These are phyloP conservation scores for Capra hircus DNA, from an alignment of 2,113 vertebrate species.

Conservation along the genomic window DNA sequence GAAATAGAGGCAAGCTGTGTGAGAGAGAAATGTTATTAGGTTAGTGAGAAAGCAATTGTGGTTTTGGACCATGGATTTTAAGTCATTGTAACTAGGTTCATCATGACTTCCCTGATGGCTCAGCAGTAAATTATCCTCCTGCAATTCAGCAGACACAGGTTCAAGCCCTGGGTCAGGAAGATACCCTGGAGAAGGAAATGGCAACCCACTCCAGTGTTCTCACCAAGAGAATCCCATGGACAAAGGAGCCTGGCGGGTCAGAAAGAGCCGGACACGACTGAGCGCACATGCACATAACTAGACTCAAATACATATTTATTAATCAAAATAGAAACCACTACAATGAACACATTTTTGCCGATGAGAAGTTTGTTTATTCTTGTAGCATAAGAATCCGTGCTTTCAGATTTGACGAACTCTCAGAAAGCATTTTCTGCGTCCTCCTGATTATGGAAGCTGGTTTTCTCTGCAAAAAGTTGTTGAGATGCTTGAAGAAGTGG, in stretches of 20 bases:
- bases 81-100: not conserved
- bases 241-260: not conserved
- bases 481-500: not conserved
- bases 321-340: not conserved
- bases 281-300: not conserved
- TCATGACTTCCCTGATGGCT: not conserved
- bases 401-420: not conserved
- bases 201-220: not conserved
- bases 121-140: not conserved
- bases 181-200: not conserved
- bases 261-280: not conserved
- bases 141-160: not conserved
- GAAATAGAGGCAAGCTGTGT: not conserved
- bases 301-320: not conserved
- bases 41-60: not conserved
- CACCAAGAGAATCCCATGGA: not conserved
- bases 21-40: not conserved
- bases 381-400: not conserved
- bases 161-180: not conserved
- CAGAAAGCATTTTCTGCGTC: not conserved
- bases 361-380: not conserved
- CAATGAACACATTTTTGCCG: not conserved
- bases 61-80: not conserved
- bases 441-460: not conserved
- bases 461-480: not conserved